Evolutionary conservation across 2,888 invertebrate species (phyloP).

Genomic region (Druceiella hillmani): DNA sequence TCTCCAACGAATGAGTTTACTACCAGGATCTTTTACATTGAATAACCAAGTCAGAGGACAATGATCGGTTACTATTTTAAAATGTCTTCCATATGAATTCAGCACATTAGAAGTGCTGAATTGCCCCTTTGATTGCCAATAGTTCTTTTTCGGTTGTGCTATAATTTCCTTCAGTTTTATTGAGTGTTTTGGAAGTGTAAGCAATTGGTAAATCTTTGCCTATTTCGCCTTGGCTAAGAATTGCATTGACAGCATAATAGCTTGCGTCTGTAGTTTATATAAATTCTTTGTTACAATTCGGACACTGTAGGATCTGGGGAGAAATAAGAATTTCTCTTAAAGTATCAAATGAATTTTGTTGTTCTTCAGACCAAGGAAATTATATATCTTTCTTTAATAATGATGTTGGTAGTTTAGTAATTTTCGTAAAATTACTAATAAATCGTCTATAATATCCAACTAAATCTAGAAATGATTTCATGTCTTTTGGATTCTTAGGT

Average conservation of each 20-base stretch:
- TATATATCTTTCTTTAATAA: not conserved
- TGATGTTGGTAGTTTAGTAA: not conserved
- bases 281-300: constrained; percentile 27
- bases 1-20: constrained; percentile 25
- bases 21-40: constrained; percentile 25
- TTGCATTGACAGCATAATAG: constrained; percentile 26
- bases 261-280: constrained; percentile 29
- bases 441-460: constrained; percentile 28
- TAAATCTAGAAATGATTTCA: too few species aligned
- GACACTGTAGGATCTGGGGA: constrained; percentile 25
- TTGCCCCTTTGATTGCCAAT: constrained; percentile 27
- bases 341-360: not conserved
- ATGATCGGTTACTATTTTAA: constrained; percentile 28
- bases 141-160: constrained; percentile 26
- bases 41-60: constrained; percentile 25
- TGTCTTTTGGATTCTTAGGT: too few species aligned
- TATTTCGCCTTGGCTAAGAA: constrained; percentile 26
- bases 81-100: constrained; percentile 27
- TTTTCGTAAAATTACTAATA: constrained; percentile 16
- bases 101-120: constrained; percentile 27
- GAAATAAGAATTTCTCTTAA: not conserved
- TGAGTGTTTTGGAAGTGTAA: constrained; percentile 28
- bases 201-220: constrained; percentile 28
- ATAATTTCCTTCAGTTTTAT: constrained; percentile 23
- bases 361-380: not conserved